These are phyloP conservation scores for Myzus persicae DNA, from an alignment of 1,140 invertebrate species.

Conservation along the genomic window DNA sequence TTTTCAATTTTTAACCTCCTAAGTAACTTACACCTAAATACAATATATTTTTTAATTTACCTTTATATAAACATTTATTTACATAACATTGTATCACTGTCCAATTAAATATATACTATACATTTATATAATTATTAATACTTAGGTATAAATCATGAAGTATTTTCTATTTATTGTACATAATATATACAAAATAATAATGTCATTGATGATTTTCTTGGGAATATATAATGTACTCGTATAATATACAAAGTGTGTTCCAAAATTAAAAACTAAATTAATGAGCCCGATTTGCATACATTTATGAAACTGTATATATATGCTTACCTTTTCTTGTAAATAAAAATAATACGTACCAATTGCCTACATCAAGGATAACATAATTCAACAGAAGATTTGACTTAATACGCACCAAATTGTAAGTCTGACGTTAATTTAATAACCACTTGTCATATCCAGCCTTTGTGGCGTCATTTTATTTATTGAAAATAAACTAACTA, in stretches of 20 bases:
- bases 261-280: background rate
- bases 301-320: background rate
- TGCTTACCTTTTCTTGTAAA: background rate
- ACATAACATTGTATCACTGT: background rate
- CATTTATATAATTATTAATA: background rate
- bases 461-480: background rate
- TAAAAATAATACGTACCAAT: background rate
- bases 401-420: conserved; percentile 2
- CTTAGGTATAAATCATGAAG: background rate
- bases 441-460: background rate
- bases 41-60: background rate
- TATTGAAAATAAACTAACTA: background rate
- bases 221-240: background rate
- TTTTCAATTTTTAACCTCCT: background rate
- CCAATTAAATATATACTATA: background rate
- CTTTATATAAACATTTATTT: background rate
- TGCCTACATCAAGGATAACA: background rate
- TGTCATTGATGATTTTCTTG: background rate
- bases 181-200: background rate
- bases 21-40: background rate
- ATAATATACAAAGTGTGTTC: background rate
- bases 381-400: background rate
- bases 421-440: background rate
- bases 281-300: background rate
- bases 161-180: background rate